Percentiles rank a stretch among this genome's conserved stretches.
phyloP scores from a whole-genome alignment of 1,140 invertebrate species.

The Panagrolaimus sp. region DNA sequence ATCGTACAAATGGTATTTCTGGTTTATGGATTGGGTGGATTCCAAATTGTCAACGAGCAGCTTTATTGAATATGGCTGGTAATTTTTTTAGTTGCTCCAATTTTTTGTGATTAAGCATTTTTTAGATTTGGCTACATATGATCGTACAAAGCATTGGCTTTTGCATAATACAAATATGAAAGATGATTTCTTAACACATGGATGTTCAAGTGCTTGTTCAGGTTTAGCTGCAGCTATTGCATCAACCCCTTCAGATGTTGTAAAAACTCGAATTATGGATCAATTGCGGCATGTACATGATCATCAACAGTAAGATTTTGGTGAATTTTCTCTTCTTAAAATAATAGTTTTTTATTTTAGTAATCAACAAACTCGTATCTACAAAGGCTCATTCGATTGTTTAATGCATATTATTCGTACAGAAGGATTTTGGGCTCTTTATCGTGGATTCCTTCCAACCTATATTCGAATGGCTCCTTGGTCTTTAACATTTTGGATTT shows the following conservation, averaged over 20 bases:
- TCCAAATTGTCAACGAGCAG: conserved; percentile 78
- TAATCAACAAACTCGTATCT: conserved; percentile 61
- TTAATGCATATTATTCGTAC: conserved; percentile 76
- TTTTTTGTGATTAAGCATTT: conserved; percentile 12
- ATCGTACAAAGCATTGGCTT: conserved; percentile 76
- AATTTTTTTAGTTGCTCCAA: conserved; percentile 24
- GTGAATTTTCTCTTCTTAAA: no score
- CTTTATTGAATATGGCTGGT: conserved; percentile 71
- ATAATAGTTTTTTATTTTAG: no score
- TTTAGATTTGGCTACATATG: conserved; percentile 81
- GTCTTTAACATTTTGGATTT: conserved; percentile 71
- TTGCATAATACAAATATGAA: conserved; percentile 71
- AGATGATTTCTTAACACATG: conserved; percentile 65
- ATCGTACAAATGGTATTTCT: conserved; percentile 70
- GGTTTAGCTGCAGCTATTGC: conserved; percentile 79
- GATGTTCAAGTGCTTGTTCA: conserved; percentile 66
- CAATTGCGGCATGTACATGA: conserved; percentile 76
- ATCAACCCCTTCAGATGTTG: conserved; percentile 83
- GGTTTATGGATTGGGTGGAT: conserved; percentile 83
- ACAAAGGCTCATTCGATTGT: conserved; percentile 79
- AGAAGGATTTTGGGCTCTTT: conserved; percentile 81
- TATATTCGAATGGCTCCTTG: conserved; percentile 82
- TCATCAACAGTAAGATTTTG: neutral
- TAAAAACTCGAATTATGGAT: conserved; percentile 89
- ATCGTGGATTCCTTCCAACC: conserved; percentile 89